Evolutionary conservation across 2,888 invertebrate species (phyloP).

Genomic region (Gryllus longicercus): DNA sequence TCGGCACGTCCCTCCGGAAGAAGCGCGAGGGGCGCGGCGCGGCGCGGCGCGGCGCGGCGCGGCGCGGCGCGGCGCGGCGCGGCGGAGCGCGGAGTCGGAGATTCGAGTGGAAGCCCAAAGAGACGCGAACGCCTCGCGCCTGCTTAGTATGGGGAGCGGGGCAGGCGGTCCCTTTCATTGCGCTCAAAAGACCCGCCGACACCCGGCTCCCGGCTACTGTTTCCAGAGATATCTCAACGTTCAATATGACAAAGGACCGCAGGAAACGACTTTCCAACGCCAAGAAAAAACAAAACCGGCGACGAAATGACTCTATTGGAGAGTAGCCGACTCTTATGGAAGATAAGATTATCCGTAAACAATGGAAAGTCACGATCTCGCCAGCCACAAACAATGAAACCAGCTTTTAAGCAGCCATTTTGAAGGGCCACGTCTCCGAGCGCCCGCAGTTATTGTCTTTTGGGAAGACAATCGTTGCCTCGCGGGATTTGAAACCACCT

Average conservation of each 20-base stretch:
- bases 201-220: neutral
- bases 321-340: too few relatives aligned
- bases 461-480: neutral
- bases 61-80: neutral
- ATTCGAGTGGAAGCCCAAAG: neutral
- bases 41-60: neutral
- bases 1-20: too few relatives aligned
- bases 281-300: neutral
- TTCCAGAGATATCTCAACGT: neutral
- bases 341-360: slow-evolving; percentile 1
- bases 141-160: neutral
- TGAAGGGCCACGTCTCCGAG: slow-evolving; percentile 3
- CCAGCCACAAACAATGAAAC: neutral
- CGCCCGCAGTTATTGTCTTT: neutral
- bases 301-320: slow-evolving; percentile 17
- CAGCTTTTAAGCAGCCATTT: neutral
- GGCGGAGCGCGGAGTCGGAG: neutral
- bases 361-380: neutral
- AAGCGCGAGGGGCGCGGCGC: too few relatives aligned
- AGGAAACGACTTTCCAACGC: neutral
- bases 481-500: neutral
- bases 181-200: neutral
- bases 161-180: neutral
- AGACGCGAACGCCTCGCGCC: neutral
- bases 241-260: slow-evolving; percentile 8